These are phyloP conservation scores for Candoia aspera DNA, from an alignment of 2,113 vertebrate genomes.

Conservation along the genomic window DNA sequence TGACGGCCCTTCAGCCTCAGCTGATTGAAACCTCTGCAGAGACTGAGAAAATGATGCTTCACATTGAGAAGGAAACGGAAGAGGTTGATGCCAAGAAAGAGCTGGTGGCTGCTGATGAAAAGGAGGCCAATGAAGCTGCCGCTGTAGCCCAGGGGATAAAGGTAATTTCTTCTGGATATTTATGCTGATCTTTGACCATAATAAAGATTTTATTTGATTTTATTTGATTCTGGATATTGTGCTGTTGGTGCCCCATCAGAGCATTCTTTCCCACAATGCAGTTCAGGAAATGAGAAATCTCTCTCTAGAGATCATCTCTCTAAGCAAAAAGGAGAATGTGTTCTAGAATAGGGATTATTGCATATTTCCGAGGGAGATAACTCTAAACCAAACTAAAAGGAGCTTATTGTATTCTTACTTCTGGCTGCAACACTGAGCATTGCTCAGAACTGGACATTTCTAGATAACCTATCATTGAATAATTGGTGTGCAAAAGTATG, in stretches of 20 bases:
- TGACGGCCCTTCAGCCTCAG: constrained; percentile 89
- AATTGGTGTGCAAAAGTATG: too few species aligned
- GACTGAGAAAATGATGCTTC: constrained; percentile 88
- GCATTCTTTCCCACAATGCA: not conserved
- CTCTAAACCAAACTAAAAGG: too few species aligned
- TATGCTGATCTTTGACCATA: too few species aligned
- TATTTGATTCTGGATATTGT: not conserved
- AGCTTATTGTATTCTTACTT: too few species aligned
- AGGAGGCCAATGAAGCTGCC: constrained; percentile 87
- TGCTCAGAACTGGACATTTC: too few species aligned
- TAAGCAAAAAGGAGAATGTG: too few species aligned
- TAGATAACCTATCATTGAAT: too few species aligned
- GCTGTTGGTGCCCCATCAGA: not conserved
- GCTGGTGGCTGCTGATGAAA: constrained; percentile 86
- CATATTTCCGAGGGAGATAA: too few species aligned
- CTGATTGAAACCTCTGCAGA: constrained; percentile 87
- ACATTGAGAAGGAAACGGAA: constrained; percentile 84
- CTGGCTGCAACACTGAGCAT: too few species aligned
- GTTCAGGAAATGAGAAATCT: not conserved
- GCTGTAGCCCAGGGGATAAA: constrained; percentile 85
- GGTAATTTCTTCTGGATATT: constrained; percentile 66
- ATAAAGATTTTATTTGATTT: too few species aligned
- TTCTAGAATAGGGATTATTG: too few species aligned
- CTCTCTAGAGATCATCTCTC: not conserved
- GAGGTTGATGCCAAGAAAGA: constrained; percentile 91